Evolutionary conservation across 1,140 invertebrate species (phyloP).

Genomic region (Drosophila lini): DNA sequence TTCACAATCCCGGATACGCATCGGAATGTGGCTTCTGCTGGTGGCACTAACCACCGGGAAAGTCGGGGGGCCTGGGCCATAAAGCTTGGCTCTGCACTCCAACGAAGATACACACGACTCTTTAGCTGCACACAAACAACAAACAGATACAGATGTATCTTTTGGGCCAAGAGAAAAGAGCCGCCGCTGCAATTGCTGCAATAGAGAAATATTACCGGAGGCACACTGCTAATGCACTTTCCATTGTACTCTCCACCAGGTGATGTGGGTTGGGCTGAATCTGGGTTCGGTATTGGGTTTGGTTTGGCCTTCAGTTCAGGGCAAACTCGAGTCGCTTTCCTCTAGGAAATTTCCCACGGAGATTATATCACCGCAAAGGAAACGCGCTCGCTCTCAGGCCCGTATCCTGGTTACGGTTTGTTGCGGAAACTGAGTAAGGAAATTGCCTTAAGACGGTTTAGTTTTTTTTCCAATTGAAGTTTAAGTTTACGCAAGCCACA

Average conservation of each 20-base stretch:
- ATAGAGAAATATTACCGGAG: constrained; percentile 47
- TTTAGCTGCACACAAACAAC: constrained; percentile 10
- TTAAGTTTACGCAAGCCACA: neutral
- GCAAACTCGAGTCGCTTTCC: constrained; percentile 42
- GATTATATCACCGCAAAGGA: constrained; percentile 46
- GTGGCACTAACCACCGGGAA: constrained; percentile 43
- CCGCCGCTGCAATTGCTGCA: constrained; percentile 35
- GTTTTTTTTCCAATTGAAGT: constrained; percentile 2
- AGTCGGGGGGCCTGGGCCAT: constrained; percentile 44
- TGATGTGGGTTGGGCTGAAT: constrained; percentile 24
- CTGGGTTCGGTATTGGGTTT: constrained; percentile 1
- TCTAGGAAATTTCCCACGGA: constrained; percentile 29
- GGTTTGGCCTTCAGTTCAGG: constrained; percentile 42
- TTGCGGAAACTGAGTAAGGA: constrained; percentile 23
- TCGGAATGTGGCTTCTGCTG: constrained; percentile 67
- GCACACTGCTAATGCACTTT: constrained; percentile 40
- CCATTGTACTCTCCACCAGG: constrained; percentile 40
- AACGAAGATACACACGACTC: constrained; percentile 33
- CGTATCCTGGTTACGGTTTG: constrained; percentile 17
- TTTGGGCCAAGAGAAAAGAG: constrained; percentile 31
- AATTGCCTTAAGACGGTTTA: constrained; percentile 9
- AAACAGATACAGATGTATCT: constrained; percentile 26
- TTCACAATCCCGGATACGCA: constrained; percentile 82
- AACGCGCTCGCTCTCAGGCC: constrained; percentile 4
- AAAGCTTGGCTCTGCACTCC: constrained; percentile 58